A percentile compares a stretch with the other conserved stretches of the same genome.
Conservation (phyloP, 2,797 vertebrate genomes). For the Euphonia xanthogaster region DNA sequence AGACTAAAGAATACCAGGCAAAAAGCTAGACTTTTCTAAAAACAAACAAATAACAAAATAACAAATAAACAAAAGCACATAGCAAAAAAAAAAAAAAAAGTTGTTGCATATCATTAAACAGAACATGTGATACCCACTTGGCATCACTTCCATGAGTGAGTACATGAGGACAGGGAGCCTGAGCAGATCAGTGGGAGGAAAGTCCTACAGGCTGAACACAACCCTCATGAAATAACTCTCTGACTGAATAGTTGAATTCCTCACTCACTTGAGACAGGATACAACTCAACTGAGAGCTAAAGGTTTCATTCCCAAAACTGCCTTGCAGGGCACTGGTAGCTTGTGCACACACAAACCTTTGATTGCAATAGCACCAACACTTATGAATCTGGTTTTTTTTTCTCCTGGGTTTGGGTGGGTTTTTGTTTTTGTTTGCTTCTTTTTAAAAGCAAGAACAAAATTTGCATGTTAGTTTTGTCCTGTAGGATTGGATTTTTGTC, state of each 20-base stretch:
- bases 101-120: not conserved
- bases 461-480: not conserved
- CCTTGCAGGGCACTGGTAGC: not conserved
- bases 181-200: not conserved
- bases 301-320: not conserved
- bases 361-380: not conserved
- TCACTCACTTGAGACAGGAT: not conserved
- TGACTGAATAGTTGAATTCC: not conserved
- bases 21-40: not conserved
- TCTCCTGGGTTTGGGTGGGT: accelerated
- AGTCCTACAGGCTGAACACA: not conserved
- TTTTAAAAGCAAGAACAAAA: not conserved
- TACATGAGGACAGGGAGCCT: not conserved
- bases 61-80: not conserved
- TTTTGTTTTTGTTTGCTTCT: not conserved
- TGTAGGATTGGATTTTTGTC: not conserved
- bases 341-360: accelerated
- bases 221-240: not conserved
- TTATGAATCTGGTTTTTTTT: not conserved
- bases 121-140: not conserved
- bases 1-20: not conserved
- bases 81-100: not conserved
- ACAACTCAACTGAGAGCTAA: not conserved
- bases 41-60: not conserved
- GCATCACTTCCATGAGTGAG: not conserved